phyloP scores from a whole-genome alignment of 1,140 invertebrate genomes.

The Mesaphorura yosii region DNA sequence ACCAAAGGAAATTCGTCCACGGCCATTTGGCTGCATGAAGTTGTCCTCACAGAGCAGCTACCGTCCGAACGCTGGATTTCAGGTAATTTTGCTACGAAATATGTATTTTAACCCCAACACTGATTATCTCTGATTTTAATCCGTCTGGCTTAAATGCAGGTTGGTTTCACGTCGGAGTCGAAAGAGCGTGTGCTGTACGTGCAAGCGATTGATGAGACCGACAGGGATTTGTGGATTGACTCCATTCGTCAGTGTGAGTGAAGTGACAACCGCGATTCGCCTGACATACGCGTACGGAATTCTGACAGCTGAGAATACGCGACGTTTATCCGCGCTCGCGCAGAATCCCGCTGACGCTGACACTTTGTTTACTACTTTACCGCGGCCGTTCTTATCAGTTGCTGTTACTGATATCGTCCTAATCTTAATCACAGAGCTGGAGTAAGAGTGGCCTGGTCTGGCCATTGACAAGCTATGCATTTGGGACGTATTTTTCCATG shows the following conservation, averaged over 20 bases:
- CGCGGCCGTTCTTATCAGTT: too few species aligned
- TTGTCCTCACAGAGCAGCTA: constrained; percentile 30
- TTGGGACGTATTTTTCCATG: too few species aligned
- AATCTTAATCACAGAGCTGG: too few species aligned
- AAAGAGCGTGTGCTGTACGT: constrained; percentile 66
- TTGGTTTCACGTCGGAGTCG: constrained; percentile 58
- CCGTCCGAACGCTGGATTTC: constrained; percentile 33
- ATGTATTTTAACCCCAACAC: neutral
- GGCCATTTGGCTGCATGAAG: constrained; percentile 37
- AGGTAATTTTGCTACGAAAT: constrained; percentile 38
- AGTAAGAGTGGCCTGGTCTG: too few species aligned
- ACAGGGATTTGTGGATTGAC: constrained; percentile 62
- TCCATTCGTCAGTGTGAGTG: constrained; percentile 57
- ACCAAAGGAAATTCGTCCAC: constrained; percentile 14
- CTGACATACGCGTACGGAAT: too few species aligned
- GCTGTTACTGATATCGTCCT: neutral
- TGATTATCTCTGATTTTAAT: constrained; percentile 5
- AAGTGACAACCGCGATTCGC: too few species aligned
- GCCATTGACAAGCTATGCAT: too few species aligned
- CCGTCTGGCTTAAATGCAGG: constrained; percentile 31
- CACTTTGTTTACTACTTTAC: too few species aligned
- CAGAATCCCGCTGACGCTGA: too few species aligned
- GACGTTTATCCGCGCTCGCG: too few species aligned
- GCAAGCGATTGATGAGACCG: constrained; percentile 54
- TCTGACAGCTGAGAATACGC: too few species aligned